These are phyloP conservation scores for Sphenodon punctatus DNA, from an alignment of 2,797 vertebrate genomes.

Conservation along the genomic window DNA sequence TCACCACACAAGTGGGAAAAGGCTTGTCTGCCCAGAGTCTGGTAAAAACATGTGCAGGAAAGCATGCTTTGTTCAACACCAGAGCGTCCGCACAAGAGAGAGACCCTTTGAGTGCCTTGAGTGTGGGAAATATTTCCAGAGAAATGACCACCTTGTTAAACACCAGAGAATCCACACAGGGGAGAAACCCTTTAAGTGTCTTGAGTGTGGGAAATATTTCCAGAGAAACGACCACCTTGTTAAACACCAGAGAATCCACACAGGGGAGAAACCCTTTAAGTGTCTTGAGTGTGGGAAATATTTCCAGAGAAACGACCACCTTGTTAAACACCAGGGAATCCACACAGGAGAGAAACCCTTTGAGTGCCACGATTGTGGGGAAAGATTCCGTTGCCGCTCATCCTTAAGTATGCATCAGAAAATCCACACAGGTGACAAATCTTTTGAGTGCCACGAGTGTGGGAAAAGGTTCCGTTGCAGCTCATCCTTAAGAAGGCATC, in stretches of 20 bases:
- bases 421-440: no score
- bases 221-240: neutral
- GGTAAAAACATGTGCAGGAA: no score
- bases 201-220: neutral
- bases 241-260: constrained; percentile 3
- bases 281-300: constrained; percentile 27
- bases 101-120: neutral
- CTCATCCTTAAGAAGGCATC: no score
- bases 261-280: no score
- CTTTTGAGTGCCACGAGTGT: no score
- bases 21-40: no score
- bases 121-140: constrained; percentile 1
- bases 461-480: no score
- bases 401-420: neutral
- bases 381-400: constrained; percentile 18
- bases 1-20: no score
- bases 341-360: constrained; percentile 26
- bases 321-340: constrained; percentile 17
- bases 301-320: constrained; percentile 25
- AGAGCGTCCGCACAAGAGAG: constrained; percentile 14
- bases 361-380: neutral
- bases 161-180: neutral
- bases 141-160: neutral
- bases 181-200: neutral
- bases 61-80: no score